Conservation (phyloP, 1,140 invertebrate species). For the Sitobion miscanthi region DNA sequence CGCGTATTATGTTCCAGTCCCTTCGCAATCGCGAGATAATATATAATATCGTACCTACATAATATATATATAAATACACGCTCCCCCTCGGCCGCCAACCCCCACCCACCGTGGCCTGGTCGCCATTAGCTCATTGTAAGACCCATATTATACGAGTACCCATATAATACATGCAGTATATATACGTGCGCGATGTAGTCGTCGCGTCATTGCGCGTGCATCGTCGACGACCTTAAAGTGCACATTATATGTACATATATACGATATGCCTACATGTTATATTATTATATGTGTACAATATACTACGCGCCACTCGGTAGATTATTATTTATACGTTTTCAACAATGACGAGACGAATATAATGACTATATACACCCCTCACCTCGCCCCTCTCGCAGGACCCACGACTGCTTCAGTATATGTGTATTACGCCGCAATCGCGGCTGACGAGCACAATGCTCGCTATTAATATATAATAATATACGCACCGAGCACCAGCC, state of each 20-base stretch:
- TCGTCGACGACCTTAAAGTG: constrained; percentile 26
- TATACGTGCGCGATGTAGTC: background rate
- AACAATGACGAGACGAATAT: constrained; percentile 52
- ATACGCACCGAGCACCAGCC: background rate
- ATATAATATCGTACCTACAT: background rate
- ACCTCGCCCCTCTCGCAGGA: background rate
- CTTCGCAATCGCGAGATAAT: constrained; percentile 1
- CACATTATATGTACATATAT: background rate
- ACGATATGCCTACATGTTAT: background rate
- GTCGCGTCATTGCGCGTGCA: constrained; percentile 31
- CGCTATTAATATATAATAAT: constrained; percentile 13
- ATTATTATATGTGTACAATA: background rate
- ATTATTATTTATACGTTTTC: constrained; percentile 34
- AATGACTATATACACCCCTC: constrained; percentile 17
- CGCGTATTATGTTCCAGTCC: constrained; percentile 2
- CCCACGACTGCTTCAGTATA: background rate
- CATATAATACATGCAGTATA: too few species aligned
- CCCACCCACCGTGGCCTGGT: background rate
- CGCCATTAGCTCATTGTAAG: constrained; percentile 27
- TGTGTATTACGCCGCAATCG: background rate
- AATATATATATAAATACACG: background rate
- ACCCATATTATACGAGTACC: background rate
- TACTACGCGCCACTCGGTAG: background rate
- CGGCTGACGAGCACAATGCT: background rate
- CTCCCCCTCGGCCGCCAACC: background rate